phyloP scores from a whole-genome alignment of 2,797 vertebrate genomes.

The Molossus alvarezi region DNA sequence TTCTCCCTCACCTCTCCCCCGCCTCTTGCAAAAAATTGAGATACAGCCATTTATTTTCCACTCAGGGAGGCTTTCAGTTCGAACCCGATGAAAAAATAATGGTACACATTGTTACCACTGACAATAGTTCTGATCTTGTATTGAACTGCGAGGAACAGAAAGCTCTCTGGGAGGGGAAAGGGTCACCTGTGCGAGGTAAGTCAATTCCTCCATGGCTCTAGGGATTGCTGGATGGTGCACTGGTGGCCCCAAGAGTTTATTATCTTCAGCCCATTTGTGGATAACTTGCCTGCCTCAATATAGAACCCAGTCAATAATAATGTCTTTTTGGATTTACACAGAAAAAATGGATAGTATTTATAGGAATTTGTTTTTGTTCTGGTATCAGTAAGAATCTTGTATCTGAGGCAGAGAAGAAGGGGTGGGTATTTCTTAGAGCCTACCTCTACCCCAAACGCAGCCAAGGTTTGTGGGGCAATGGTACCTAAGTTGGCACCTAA shows the following conservation, averaged over 20 bases:
- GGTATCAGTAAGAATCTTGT: conserved; percentile 51
- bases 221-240: conserved; percentile 65
- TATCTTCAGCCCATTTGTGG: conserved; percentile 52
- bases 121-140: conserved; percentile 81
- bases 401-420: not conserved
- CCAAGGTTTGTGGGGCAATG: not conserved
- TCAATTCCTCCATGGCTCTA: conserved; percentile 73
- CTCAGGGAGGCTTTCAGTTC: conserved; percentile 64
- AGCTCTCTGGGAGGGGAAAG: conserved; percentile 73
- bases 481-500: not conserved
- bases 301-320: conserved; percentile 77
- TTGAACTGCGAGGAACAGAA: conserved; percentile 77
- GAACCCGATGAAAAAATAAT: conserved; percentile 7
- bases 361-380: conserved; percentile 71
- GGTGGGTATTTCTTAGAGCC: not conserved
- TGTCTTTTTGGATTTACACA: conserved; percentile 75
- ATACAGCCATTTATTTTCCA: conserved; percentile 74
- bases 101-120: conserved; percentile 71
- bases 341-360: conserved; percentile 70
- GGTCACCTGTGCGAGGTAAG: conserved; percentile 76
- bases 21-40: conserved; percentile 68
- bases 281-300: conserved; percentile 73
- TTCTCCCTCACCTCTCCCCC: not conserved
- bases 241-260: conserved; percentile 76
- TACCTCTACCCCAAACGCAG: too few relatives aligned